Conservation (phyloP, 1,140 invertebrate species). For the Gonatopus flavifemur region DNA sequence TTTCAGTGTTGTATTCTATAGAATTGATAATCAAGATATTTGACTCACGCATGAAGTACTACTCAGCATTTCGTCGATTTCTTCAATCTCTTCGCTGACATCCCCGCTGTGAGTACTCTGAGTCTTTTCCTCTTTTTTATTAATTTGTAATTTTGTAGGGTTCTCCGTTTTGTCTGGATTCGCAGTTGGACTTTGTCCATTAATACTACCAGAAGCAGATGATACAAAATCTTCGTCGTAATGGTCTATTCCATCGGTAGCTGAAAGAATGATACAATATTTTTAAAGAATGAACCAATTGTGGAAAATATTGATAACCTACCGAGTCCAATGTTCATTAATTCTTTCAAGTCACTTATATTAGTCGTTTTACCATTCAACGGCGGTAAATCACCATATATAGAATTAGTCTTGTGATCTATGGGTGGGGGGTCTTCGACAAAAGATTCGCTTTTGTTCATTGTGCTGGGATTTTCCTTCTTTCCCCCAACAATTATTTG, state of each 20-base stretch:
- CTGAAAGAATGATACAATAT: constrained; percentile 30
- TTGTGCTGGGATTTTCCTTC: constrained; percentile 43
- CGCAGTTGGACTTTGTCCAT: constrained; percentile 51
- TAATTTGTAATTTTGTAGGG: constrained; percentile 25
- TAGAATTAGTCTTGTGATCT: constrained; percentile 46
- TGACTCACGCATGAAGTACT: constrained; percentile 53
- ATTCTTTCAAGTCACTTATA: constrained; percentile 55
- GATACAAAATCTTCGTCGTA: constrained; percentile 57
- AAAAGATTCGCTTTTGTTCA: constrained; percentile 42
- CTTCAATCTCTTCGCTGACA: constrained; percentile 53
- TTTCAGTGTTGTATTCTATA: neutral
- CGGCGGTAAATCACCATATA: constrained; percentile 49
- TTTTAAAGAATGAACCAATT: constrained; percentile 13
- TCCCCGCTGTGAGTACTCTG: constrained; percentile 45
- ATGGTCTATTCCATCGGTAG: constrained; percentile 45
- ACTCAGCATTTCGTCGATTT: constrained; percentile 49
- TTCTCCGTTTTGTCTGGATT: constrained; percentile 37
- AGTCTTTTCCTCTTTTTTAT: constrained; percentile 35
- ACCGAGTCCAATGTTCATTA: constrained; percentile 54
- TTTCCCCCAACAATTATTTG: constrained; percentile 53
- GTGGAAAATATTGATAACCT: constrained; percentile 24
- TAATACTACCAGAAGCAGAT: constrained; percentile 51
- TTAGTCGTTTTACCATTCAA: constrained; percentile 54
- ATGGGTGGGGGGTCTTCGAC: constrained; percentile 48
- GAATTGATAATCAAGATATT: constrained; percentile 7